Evolutionary conservation across 2,797 vertebrate species (phyloP).

Genomic region (Danio kyathit): DNA sequence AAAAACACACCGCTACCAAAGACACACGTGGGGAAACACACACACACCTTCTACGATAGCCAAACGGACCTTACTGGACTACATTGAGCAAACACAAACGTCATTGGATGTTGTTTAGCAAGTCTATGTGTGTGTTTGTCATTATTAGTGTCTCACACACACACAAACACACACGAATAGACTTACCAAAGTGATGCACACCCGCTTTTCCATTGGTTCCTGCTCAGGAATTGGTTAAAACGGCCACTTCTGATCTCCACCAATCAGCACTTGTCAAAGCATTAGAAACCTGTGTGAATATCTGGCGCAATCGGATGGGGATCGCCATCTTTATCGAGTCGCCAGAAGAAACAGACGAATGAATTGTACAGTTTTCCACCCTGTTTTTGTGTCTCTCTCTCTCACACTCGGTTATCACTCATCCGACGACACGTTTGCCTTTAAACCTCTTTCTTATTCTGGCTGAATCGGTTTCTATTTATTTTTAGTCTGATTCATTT

Average conservation of each 20-base stretch:
- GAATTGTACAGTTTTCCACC: constrained; percentile 7
- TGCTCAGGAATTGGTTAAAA: constrained; percentile 70
- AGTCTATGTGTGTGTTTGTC: constrained; percentile 51
- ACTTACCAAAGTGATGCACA: constrained; percentile 74
- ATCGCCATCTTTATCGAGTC: constrained; percentile 50
- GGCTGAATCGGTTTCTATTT: constrained; percentile 80
- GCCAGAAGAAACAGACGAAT: neutral
- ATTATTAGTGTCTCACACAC: constrained; percentile 59
- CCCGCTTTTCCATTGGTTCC: constrained; percentile 48
- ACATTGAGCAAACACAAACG: constrained; percentile 45
- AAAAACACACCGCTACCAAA: constrained; percentile 76
- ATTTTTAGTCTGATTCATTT: constrained; percentile 73
- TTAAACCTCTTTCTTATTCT: constrained; percentile 57
- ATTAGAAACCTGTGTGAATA: constrained; percentile 44
- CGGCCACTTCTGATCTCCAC: constrained; percentile 2
- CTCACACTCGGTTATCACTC: neutral
- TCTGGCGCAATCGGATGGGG: constrained; percentile 30
- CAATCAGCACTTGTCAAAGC: constrained; percentile 32
- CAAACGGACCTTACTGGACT: neutral
- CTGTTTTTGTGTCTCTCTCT: constrained; percentile 16
- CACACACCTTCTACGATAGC: neutral
- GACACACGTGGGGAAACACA: constrained; percentile 26
- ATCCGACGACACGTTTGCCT: constrained; percentile 66
- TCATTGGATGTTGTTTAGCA: neutral
- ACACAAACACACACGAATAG: constrained; percentile 52